A percentile compares a stretch with the other conserved stretches of the same genome.
phyloP scores from a whole-genome alignment of 1,140 invertebrate genomes.

The Aphelenchoides besseyi region DNA sequence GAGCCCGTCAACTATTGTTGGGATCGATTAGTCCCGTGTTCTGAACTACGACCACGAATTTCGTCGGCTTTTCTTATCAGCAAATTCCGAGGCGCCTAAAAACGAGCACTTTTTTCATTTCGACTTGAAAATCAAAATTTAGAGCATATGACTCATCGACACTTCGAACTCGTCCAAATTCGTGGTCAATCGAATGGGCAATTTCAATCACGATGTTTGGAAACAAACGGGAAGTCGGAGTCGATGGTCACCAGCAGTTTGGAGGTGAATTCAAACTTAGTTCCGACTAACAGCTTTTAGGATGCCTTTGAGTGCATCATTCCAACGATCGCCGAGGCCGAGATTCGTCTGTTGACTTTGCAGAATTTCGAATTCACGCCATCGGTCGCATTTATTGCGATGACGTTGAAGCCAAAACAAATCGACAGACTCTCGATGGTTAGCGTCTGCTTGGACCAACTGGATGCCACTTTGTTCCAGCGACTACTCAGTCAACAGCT shows the following conservation, averaged over 20 bases:
- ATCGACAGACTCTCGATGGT: background rate
- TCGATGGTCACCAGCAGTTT: background rate
- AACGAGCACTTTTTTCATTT: background rate
- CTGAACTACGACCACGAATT: too few species aligned
- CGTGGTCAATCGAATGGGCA: background rate
- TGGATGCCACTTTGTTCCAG: background rate
- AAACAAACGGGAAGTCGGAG: background rate
- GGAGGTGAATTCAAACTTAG: background rate
- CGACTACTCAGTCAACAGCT: background rate
- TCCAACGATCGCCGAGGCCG: background rate
- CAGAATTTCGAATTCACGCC: background rate
- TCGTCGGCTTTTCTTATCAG: too few species aligned
- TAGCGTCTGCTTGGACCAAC: background rate
- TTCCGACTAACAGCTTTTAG: background rate
- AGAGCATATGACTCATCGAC: background rate
- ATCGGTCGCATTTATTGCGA: background rate
- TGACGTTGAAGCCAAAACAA: background rate
- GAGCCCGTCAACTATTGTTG: too few species aligned
- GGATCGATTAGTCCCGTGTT: too few species aligned
- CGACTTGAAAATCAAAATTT: background rate
- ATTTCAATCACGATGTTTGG: background rate
- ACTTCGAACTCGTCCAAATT: conserved; percentile 6
- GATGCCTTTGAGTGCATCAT: background rate
- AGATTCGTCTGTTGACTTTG: conserved; percentile 4
- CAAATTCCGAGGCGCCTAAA: background rate